phyloP scores from a whole-genome alignment of 2,797 vertebrate genomes.

The Notolepis coatsorum region DNA sequence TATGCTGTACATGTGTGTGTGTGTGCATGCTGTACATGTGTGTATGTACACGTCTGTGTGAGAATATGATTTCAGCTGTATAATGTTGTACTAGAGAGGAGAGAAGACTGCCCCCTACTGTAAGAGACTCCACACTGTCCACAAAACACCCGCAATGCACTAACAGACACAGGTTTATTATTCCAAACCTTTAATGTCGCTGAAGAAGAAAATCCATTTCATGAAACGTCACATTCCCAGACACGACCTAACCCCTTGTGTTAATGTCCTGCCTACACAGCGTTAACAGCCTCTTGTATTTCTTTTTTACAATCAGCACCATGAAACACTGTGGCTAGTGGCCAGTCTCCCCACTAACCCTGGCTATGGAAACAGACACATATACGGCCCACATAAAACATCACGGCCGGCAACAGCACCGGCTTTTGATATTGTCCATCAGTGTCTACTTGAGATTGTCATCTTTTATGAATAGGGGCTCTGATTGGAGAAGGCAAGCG shows the following conservation, averaged over 20 bases:
- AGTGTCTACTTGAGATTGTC: conserved; percentile 63
- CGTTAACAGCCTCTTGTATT: too few relatives aligned
- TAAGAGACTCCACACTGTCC: conserved; percentile 50
- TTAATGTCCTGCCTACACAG: too few relatives aligned
- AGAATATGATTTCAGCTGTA: conserved; percentile 7
- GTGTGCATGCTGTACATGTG: background rate
- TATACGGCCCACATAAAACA: conserved; percentile 24
- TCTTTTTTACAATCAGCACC: too few relatives aligned
- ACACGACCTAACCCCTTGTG: too few relatives aligned
- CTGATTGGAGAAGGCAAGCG: conserved; percentile 67
- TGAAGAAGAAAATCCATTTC: conserved; percentile 14
- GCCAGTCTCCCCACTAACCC: conserved; percentile 41
- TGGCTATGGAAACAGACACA: conserved; percentile 47
- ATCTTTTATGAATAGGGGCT: conserved; percentile 62
- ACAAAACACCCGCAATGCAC: too few relatives aligned
- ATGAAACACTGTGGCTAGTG: conserved; percentile 27
- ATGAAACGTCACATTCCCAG: too few relatives aligned
- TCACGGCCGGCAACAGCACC: conserved; percentile 55
- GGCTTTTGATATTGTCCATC: conserved; percentile 62
- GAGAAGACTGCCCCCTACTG: conserved; percentile 85
- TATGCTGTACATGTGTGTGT: conserved; percentile 17
- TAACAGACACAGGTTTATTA: too few relatives aligned
- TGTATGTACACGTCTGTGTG: background rate
- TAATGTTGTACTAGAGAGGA: conserved; percentile 54
- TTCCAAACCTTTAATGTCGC: background rate